phyloP scores from a whole-genome alignment of 2,113 vertebrate genomes.

The Murina feae region DNA sequence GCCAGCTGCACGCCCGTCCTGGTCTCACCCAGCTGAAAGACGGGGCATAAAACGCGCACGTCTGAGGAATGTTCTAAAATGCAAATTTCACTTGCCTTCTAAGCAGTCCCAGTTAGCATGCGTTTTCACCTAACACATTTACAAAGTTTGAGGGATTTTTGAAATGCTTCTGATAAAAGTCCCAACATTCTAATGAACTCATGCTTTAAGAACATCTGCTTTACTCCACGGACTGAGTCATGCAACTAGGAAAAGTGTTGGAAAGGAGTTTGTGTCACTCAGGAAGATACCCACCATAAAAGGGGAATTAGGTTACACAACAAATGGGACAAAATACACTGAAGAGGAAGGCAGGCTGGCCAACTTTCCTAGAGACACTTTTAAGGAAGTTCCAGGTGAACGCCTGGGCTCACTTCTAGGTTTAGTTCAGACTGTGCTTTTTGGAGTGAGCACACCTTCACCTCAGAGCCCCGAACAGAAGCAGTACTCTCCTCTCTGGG shows the following conservation, averaged over 20 bases:
- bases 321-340: accelerated
- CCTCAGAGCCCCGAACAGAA: not conserved
- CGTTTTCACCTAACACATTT: not conserved
- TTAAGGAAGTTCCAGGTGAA: not conserved
- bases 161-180: not conserved
- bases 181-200: not conserved
- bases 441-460: not conserved
- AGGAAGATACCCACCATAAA: not conserved
- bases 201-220: not conserved
- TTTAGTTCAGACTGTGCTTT: not conserved
- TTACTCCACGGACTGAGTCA: not conserved
- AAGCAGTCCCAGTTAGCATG: not conserved
- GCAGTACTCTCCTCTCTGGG: not conserved
- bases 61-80: not conserved
- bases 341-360: not conserved
- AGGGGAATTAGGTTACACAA: accelerated
- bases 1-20: not conserved
- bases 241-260: not conserved
- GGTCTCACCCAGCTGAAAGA: not conserved
- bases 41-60: not conserved
- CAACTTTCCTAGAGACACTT: not conserved
- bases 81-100: not conserved
- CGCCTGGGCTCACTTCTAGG: not conserved
- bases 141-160: not conserved
- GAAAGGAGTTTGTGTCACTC: not conserved